Evolutionary conservation across 2,888 invertebrate genomes (phyloP).

Genomic region (Stenolophus ochropezus): DNA sequence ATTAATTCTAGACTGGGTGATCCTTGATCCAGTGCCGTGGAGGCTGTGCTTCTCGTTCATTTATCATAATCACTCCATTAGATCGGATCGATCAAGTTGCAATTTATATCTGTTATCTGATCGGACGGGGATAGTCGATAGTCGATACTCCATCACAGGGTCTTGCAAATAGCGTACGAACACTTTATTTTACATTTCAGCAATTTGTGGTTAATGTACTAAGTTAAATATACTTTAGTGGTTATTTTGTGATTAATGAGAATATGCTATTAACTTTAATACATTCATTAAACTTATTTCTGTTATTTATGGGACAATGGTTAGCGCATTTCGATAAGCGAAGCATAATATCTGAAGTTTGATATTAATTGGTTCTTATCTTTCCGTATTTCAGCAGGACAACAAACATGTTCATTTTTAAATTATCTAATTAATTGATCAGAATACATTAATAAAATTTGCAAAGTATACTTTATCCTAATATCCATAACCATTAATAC

Average conservation of each 20-base stretch:
- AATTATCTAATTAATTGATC: too few species aligned
- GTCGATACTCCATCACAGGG: background rate
- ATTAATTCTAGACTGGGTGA: conserved; percentile 5
- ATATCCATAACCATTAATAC: too few species aligned
- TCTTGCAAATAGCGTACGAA: background rate
- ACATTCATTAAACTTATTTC: too few species aligned
- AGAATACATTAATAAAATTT: too few species aligned
- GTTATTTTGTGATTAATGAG: background rate
- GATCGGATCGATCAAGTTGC: conserved; percentile 16
- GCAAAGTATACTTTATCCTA: too few species aligned
- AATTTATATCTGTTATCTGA: conserved; percentile 18
- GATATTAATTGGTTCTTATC: too few species aligned
- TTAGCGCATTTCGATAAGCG: too few species aligned
- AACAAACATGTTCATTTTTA: too few species aligned
- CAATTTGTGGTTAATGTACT: background rate
- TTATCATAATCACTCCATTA: conserved; percentile 44
- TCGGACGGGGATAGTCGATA: background rate
- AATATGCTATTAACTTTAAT: too few species aligned
- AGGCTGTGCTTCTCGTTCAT: background rate
- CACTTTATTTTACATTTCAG: background rate
- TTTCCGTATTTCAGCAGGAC: too few species aligned
- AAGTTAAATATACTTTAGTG: background rate
- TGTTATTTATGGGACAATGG: too few species aligned
- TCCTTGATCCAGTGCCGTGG: background rate
- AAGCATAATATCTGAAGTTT: too few species aligned